phyloP scores from a whole-genome alignment of 2,797 vertebrate species.

The Dryobates pubescens region DNA sequence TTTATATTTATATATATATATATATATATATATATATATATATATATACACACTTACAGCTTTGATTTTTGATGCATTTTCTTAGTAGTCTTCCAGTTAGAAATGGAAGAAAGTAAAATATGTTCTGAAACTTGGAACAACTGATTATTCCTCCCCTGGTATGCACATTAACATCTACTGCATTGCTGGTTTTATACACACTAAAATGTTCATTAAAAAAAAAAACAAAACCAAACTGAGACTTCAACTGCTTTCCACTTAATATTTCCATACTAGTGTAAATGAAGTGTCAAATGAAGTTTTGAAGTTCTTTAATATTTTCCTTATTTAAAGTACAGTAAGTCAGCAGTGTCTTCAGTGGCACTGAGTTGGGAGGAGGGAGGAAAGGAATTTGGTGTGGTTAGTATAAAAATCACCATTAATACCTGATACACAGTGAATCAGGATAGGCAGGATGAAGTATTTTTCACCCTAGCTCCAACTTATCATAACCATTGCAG shows the following conservation, averaged over 20 bases:
- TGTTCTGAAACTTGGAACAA: not conserved
- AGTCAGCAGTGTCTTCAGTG: not conserved
- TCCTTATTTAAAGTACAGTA: not conserved
- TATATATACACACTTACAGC: accelerated
- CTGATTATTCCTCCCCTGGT: not conserved
- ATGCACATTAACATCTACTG: not conserved
- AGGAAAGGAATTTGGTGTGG: not conserved
- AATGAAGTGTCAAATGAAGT: not conserved
- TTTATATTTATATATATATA: accelerated
- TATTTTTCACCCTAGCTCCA: not conserved
- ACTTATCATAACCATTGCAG: not conserved
- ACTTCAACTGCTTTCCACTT: not conserved
- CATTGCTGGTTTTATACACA: not conserved
- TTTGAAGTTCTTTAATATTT: not conserved
- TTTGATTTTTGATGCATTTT: not conserved
- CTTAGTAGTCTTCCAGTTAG: not conserved
- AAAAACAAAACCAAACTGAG: not conserved
- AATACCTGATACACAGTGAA: not conserved
- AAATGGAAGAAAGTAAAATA: not conserved
- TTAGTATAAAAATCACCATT: not conserved
- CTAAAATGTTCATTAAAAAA: not conserved
- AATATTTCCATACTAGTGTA: not conserved
- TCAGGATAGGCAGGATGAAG: not conserved
- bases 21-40: accelerated
- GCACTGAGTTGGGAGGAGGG: not conserved